phyloP scores from a whole-genome alignment of 2,888 invertebrate species.

The Trachelus troglodyta region DNA sequence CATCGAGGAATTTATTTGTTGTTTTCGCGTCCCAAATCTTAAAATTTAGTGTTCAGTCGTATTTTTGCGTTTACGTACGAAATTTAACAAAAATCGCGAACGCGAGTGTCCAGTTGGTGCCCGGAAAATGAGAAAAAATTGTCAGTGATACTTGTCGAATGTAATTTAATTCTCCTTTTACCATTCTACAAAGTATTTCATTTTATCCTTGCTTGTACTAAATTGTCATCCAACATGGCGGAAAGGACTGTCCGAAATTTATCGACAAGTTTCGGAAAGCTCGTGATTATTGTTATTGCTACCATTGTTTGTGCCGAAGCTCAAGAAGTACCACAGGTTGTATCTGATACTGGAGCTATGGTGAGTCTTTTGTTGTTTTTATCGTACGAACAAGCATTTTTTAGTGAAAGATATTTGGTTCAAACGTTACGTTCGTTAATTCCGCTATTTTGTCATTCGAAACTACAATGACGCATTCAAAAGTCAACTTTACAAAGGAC shows the following conservation, averaged over 20 bases:
- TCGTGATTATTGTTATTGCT: not conserved
- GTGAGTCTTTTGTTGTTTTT: slow-evolving; percentile 39
- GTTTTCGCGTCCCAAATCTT: too few relatives aligned
- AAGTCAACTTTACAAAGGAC: not conserved
- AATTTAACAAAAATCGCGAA: slow-evolving; percentile 8
- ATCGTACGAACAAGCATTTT: not conserved
- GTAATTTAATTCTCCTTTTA: not conserved
- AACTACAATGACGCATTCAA: not conserved
- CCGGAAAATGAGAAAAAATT: not conserved
- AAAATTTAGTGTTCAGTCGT: too few relatives aligned
- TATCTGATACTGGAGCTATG: slow-evolving; percentile 54
- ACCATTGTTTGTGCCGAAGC: not conserved
- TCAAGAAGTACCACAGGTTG: slow-evolving; percentile 15
- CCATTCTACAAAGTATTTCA: not conserved
- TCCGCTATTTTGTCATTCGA: too few relatives aligned
- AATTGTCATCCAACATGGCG: not conserved
- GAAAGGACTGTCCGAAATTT: not conserved
- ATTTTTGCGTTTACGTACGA: too few relatives aligned
- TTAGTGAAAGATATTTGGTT: not conserved
- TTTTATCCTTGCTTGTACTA: not conserved
- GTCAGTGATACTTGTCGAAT: not conserved
- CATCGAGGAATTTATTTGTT: not conserved
- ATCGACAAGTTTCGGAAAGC: not conserved
- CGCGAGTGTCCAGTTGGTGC: slow-evolving; percentile 20
- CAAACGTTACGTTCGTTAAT: too few relatives aligned